Base-by-base conservation (phyloP, 2,888 invertebrate species). In the Orchesellides sinensis region DNA sequence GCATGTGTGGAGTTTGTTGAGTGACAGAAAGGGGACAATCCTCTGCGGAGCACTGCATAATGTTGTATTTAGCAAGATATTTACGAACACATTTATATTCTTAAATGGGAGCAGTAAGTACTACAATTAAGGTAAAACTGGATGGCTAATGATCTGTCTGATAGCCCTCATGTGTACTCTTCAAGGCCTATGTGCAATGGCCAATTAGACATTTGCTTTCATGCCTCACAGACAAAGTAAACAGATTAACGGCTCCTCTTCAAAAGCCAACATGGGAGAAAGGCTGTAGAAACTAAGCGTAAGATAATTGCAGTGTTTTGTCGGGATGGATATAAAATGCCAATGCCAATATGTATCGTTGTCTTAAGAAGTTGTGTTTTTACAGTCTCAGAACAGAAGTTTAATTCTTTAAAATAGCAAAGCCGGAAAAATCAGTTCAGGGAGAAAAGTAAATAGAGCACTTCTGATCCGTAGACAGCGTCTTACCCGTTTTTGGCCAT, bases 401-500 rank as follows among this genome's bases (percentile, higher is more conserved):
- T 63, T 63, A 63, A 63, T 63, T 63, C 63, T 63, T 61, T 63
- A 25, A 23, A 65, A 49, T 52, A 52, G 40, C 63, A 74, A 74
- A 63, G 32, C 74, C 74, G 63, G 74, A 63, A 74, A 74, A 74
- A 74, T 63, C 63, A 74, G 74, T 63, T 74, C 74, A 74, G 74
- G 74, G 74, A 32, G 49, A 52, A 52, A 52, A 54, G 65, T 32
- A 74, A 74, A 63, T 74, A 74, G 74, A 74, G 63, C 74, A 47
- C 35, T 63, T 63, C 63, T 27, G 19, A 35, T 63, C 63, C 52
- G 3, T 2, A 52, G 52, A 8, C 40, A 40, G n/a, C 10, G 32
- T n/a, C 40, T 14, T 32, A 10, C 40, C 40, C 40, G n/a, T 40
- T 10, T 10, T 40, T 2, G 10, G n/a, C 10, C n/a, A 40, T 40